Conservation (phyloP, 2,888 invertebrate species). For the Stenolophus ochropezus region DNA sequence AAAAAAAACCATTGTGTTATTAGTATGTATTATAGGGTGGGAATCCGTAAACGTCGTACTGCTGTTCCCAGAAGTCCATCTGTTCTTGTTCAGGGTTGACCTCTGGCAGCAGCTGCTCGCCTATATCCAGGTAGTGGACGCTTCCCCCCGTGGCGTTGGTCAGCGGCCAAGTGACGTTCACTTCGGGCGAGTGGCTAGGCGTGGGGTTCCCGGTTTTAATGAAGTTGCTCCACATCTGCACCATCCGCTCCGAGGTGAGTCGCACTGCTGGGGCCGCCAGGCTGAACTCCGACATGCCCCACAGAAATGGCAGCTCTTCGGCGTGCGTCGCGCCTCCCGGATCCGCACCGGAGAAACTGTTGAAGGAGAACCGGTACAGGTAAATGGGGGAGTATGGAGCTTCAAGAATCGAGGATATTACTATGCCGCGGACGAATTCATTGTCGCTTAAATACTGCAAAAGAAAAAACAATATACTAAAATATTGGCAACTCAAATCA, state of each 20-base stretch:
- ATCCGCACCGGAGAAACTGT: too few species aligned
- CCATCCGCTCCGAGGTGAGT: constrained; percentile 20
- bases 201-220: constrained; percentile 31
- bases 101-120: background rate
- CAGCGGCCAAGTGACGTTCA: constrained; percentile 19
- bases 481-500: too few species aligned
- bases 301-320: constrained; percentile 37
- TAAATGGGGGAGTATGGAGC: background rate
- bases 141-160: constrained; percentile 1
- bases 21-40: constrained; percentile 24
- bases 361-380: constrained; percentile 6
- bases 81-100: constrained; percentile 23
- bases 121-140: constrained; percentile 20
- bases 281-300: background rate
- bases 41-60: constrained; percentile 14
- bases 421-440: constrained; percentile 26
- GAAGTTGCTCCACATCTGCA: constrained; percentile 49
- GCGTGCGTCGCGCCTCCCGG: too few species aligned
- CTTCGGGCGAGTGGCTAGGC: background rate
- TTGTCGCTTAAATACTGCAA: constrained; percentile 21
- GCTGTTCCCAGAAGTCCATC: constrained; percentile 24
- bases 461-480: background rate
- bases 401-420: background rate
- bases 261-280: background rate
- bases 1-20: background rate